phyloP scores from a whole-genome alignment of 2,888 invertebrate species.

The Drosophila gaucha region DNA sequence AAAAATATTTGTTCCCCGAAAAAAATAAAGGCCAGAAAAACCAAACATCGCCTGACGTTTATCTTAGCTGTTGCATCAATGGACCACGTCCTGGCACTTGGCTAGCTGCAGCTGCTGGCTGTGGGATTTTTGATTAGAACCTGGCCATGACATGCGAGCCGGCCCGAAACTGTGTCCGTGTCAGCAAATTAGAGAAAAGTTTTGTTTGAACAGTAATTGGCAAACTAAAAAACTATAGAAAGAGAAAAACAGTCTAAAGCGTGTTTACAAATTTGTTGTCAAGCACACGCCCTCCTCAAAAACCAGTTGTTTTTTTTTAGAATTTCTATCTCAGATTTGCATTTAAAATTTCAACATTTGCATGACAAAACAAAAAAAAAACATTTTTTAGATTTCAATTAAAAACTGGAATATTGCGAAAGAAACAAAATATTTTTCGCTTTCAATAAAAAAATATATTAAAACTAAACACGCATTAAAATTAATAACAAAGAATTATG shows the following conservation, averaged over 20 bases:
- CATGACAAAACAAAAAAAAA: constrained; percentile 65
- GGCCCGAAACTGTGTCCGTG: constrained; percentile 56
- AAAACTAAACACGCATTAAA: constrained; percentile 13
- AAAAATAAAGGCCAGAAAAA: constrained; percentile 24
- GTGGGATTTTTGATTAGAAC: constrained; percentile 67
- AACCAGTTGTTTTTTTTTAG: constrained; percentile 34
- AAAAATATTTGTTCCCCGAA: constrained; percentile 73
- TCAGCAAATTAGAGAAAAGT: constrained; percentile 77
- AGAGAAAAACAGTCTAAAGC: constrained; percentile 23
- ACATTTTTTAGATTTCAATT: constrained; percentile 19
- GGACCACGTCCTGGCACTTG: constrained; percentile 37
- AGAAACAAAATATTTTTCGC: constrained; percentile 42
- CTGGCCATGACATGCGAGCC: constrained; percentile 71
- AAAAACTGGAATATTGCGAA: constrained; percentile 31
- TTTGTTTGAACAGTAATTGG: constrained; percentile 74
- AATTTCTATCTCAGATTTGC: constrained; percentile 52
- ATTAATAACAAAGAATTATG: constrained; percentile 33
- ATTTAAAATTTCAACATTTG: constrained; percentile 65
- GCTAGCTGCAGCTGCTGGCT: constrained; percentile 17
- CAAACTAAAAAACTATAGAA: constrained; percentile 24
- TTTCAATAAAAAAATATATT: constrained; percentile 38
- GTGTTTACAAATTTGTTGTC: constrained; percentile 49
- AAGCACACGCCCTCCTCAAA: not conserved
- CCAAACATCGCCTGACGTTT: constrained; percentile 76
- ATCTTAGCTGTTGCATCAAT: constrained; percentile 74